Evolutionary conservation across 2,113 vertebrate species (phyloP), one percentile per base, ranked within the genome.

Genomic region (Recurvirostra avosetta): DNA sequence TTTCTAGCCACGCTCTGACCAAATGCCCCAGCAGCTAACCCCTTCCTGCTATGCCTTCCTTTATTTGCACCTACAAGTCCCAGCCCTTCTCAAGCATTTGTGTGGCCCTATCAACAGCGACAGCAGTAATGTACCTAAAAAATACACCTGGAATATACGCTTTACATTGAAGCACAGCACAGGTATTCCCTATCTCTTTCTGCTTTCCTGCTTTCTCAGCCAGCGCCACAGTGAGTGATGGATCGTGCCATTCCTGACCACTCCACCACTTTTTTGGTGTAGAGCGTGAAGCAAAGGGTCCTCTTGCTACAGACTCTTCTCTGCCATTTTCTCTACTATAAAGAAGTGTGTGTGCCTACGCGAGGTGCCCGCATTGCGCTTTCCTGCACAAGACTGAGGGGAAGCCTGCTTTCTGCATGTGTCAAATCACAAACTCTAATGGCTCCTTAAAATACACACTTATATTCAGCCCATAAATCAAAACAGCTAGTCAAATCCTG

Each of bases 341-440:
- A 67, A 59, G 77, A 56, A 32, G 21, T 3, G 8, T 1, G 3
- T 6, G 41, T 15, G 41, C 25, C 38, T 52, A 15, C 5, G 12
- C 1, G 6, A 63, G 66, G 30, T 65, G 61, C 43, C 56, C 1
- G 0, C 2, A 0, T 16, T 4, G 3, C 18, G 52, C 23, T 76
- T 86, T 38, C 66, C 45, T 15, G 4, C 66, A 13, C 26, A 12
- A 20, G 34, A 3, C 36, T 32, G 45, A n/a, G 29, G 45, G 21
- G 22, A 66, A 45, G 29, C 27, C 32, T 27, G 26, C 53, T 30
- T 40, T 45, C 63, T 77, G 81, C 19, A 1, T 20, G 70, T 76
- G 81, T 83, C 84, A 87, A 79, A 95, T 52, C 87, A 88, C 66
- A 72, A 67, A 85, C 53, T 40, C 72, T 74, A 88, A 94, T 30